Evolutionary conservation across 2,113 vertebrate genomes (phyloP).

Genomic region (Peromyscus californicus): DNA sequence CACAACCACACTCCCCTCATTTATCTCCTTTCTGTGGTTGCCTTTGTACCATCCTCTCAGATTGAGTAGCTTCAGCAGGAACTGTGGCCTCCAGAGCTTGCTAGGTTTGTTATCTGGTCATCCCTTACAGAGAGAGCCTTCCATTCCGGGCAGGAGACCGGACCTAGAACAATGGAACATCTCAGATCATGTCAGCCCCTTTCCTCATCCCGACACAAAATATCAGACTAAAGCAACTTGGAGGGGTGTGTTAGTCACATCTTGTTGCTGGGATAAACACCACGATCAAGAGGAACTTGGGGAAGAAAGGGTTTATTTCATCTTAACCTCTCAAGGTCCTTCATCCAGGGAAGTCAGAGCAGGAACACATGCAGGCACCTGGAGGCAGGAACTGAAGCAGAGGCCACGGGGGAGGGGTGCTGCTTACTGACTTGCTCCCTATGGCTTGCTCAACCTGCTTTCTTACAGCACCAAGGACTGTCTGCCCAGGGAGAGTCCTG

Average conservation of each 20-base stretch:
- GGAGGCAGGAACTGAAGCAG: background rate
- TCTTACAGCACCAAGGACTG: background rate
- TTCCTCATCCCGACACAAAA: background rate
- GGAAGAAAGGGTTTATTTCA: background rate
- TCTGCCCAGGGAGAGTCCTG: no score
- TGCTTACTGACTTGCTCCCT: background rate
- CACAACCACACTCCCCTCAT: fast-evolving
- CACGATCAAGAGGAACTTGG: no score
- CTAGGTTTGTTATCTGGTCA: background rate
- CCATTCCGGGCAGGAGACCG: background rate
- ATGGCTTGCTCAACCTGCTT: background rate
- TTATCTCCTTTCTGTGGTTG: fast-evolving
- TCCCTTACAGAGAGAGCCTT: background rate
- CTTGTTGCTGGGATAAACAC: background rate
- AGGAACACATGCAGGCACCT: background rate
- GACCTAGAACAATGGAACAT: fast-evolving
- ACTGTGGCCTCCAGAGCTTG: background rate
- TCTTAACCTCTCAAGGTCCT: background rate
- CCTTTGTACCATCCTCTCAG: fast-evolving
- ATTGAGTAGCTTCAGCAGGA: background rate
- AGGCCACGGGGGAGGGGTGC: background rate
- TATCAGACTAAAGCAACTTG: no score
- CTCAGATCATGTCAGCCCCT: background rate
- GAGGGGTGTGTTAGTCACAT: no score
- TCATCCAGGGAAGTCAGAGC: background rate